A percentile compares a stretch with the other conserved stretches of the same genome.
Evolutionary conservation across 2,113 vertebrate species (phyloP).

Genomic region (Lepidothrix coronata): DNA sequence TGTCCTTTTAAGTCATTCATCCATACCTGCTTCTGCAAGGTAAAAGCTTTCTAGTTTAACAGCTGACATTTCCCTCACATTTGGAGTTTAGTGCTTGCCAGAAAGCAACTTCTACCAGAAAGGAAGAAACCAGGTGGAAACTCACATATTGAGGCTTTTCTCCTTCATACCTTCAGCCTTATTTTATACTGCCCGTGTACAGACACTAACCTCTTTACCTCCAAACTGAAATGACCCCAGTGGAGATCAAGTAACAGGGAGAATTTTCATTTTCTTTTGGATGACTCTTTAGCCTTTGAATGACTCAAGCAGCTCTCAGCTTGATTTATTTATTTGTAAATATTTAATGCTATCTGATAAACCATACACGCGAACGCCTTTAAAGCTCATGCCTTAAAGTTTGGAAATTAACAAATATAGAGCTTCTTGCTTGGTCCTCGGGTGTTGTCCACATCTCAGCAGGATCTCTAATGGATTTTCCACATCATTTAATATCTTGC

Average conservation of each 20-base stretch:
- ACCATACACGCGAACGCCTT: background rate
- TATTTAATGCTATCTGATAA: background rate
- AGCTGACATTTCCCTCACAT: background rate
- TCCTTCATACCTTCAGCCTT: background rate
- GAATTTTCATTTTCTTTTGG: background rate
- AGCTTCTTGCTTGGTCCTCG: background rate
- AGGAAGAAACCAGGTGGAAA: background rate
- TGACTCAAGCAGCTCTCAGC: background rate
- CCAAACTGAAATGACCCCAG: background rate
- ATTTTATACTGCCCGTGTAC: background rate
- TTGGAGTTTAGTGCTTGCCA: background rate
- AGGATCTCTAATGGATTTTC: constrained; percentile 59
- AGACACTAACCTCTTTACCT: background rate
- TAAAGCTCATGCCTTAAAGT: background rate
- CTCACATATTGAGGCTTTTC: background rate
- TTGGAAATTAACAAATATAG: background rate
- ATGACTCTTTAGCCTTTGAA: background rate
- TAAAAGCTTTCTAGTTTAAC: constrained; percentile 20
- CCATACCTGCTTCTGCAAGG: background rate
- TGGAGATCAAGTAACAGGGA: background rate
- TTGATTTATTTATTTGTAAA: background rate
- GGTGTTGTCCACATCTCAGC: constrained; percentile 39
- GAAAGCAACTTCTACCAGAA: background rate
- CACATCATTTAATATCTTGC: constrained; percentile 26
- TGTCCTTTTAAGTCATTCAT: background rate